A percentile compares a stretch with the other conserved stretches of the same genome.
phyloP scores from a whole-genome alignment of 2,113 vertebrate genomes.

The Oncorhynchus gorbuscha region DNA sequence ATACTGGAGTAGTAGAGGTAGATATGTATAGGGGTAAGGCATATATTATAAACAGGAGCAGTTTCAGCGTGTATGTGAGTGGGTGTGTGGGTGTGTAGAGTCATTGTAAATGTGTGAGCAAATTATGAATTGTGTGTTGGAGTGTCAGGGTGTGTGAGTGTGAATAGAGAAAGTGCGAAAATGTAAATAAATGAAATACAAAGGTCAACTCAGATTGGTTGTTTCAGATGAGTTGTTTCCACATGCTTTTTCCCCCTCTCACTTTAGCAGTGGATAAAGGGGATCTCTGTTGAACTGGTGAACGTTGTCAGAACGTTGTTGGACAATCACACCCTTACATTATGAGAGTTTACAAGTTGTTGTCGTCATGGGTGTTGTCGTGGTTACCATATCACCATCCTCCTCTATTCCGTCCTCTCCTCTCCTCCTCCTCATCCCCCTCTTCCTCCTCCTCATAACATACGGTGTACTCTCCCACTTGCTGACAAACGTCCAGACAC shows the following conservation, averaged over 20 bases:
- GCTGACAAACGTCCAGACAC: not conserved
- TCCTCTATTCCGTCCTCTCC: not conserved
- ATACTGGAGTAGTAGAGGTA: too few relatives aligned
- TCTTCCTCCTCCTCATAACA: conserved; percentile 38
- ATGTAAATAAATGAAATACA: too few relatives aligned
- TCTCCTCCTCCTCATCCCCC: conserved; percentile 6
- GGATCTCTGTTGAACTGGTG: not conserved
- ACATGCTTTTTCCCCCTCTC: not conserved
- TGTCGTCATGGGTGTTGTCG: not conserved
- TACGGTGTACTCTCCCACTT: conserved; percentile 63
- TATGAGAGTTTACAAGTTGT: not conserved
- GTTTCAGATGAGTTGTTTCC: not conserved
- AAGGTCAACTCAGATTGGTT: too few relatives aligned
- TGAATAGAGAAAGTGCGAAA: too few relatives aligned
- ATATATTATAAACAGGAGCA: too few relatives aligned
- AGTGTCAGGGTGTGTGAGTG: too few relatives aligned
- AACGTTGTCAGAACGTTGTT: not conserved
- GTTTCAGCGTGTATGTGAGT: too few relatives aligned
- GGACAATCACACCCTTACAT: not conserved
- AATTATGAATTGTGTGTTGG: not conserved
- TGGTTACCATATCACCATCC: not conserved
- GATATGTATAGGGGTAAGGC: too few relatives aligned
- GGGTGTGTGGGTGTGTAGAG: too few relatives aligned
- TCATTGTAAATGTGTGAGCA: too few relatives aligned
- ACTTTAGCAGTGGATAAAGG: not conserved